Conservation (phyloP, 2,888 invertebrate species). For the Drosophila fungiperda region DNA sequence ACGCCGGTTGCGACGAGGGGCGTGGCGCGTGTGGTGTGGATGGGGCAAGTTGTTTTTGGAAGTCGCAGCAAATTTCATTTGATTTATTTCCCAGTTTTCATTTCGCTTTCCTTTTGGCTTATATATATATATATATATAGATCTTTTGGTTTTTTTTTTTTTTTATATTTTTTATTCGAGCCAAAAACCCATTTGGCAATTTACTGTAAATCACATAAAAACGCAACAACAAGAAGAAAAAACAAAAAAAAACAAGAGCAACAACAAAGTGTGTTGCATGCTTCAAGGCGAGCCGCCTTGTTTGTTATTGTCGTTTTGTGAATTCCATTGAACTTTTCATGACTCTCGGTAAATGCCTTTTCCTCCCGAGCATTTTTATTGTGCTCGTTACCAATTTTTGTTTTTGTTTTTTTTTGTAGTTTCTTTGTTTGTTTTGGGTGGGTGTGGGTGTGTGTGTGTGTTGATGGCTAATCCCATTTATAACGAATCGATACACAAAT, state of each 20-base stretch:
- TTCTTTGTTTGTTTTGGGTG: background rate
- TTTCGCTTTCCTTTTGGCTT: constrained; percentile 58
- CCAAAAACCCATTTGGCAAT: constrained; percentile 63
- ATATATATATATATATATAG: background rate
- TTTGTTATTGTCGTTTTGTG: constrained; percentile 19
- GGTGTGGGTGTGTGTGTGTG: background rate
- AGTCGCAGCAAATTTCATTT: constrained; percentile 76
- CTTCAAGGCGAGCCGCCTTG: constrained; percentile 45
- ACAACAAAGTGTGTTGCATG: constrained; percentile 50
- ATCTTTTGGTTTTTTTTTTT: constrained; percentile 4
- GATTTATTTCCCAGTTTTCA: constrained; percentile 79
- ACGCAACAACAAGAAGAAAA: constrained; percentile 17
- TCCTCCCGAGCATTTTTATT: constrained; percentile 7
- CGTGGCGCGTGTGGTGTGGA: background rate
- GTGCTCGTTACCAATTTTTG: background rate
- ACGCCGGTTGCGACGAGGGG: background rate
- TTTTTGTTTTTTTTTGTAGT: background rate
- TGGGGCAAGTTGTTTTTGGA: constrained; percentile 5
- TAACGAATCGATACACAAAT: constrained; percentile 1
- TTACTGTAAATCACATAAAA: constrained; percentile 69
- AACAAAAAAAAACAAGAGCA: constrained; percentile 20
- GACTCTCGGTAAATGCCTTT: constrained; percentile 9
- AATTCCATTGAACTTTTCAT: constrained; percentile 54
- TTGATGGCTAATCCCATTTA: background rate
- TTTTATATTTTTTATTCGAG: constrained; percentile 13